Evolutionary conservation across 2,797 vertebrate genomes (phyloP).

Genomic region (Esox lucius): DNA sequence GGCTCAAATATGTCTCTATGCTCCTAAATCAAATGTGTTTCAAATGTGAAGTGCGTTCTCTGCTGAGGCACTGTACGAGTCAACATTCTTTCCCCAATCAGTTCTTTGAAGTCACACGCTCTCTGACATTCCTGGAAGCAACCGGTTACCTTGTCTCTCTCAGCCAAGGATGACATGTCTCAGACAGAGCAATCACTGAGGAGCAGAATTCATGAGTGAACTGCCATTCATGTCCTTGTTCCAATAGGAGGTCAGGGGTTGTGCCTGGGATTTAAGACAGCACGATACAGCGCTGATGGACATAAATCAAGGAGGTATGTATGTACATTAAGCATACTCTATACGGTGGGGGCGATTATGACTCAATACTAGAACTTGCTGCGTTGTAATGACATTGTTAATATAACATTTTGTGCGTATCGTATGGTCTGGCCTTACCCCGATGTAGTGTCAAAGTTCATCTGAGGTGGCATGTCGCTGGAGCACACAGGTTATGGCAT

Average conservation of each 20-base stretch:
- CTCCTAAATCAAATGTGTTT: constrained; percentile 37
- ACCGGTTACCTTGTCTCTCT: constrained; percentile 26
- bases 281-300: neutral
- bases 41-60: constrained; percentile 39
- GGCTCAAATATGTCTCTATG: constrained; percentile 29
- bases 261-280: neutral
- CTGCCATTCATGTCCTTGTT: constrained; percentile 19
- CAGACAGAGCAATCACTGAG: constrained; percentile 27
- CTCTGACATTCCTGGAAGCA: constrained; percentile 38
- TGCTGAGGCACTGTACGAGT: constrained; percentile 32
- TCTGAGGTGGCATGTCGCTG: neutral
- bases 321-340: no score
- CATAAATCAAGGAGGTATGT: neutral
- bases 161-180: constrained; percentile 27
- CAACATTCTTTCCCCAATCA: constrained; percentile 33
- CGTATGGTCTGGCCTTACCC: no score
- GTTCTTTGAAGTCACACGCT: constrained; percentile 34
- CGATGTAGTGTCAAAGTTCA: neutral
- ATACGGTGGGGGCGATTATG: no score
- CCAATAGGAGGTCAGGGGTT: neutral
- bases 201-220: constrained; percentile 5
- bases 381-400: neutral
- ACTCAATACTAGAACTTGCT: no score
- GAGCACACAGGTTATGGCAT: constrained; percentile 32
- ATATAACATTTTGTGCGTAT: neutral